Evolutionary conservation across 1,140 invertebrate species (phyloP).

Genomic region (Hesperophylax magnus): DNA sequence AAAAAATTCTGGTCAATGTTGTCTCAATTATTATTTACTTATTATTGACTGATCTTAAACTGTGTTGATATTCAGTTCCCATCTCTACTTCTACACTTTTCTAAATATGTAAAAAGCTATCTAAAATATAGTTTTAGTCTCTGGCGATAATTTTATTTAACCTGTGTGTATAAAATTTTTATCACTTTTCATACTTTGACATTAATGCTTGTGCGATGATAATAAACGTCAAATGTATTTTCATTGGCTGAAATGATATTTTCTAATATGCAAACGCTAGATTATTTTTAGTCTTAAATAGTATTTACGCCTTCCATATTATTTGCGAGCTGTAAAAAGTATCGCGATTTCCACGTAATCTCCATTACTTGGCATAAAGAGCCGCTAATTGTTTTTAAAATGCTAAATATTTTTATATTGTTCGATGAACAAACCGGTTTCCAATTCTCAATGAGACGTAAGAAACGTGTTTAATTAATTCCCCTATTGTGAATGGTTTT

Average conservation of each 20-base stretch:
- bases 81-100: not conserved
- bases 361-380: too few species aligned
- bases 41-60: constrained; percentile 13
- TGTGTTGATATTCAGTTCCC: not conserved
- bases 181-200: constrained; percentile 8
- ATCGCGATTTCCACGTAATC: not conserved
- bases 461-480: not conserved
- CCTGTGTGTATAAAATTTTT: not conserved
- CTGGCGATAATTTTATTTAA: not conserved
- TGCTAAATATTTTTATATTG: too few species aligned
- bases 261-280: too few species aligned
- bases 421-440: not conserved
- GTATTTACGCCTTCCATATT: too few species aligned
- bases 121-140: not conserved
- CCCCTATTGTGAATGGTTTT: too few species aligned
- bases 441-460: not conserved
- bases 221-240: too few species aligned
- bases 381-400: too few species aligned
- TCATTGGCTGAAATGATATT: too few species aligned
- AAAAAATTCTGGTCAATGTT: too few species aligned
- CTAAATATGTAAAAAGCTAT: constrained; percentile 11
- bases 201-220: not conserved
- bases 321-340: not conserved
- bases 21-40: too few species aligned
- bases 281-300: too few species aligned